phyloP scores from a whole-genome alignment of 2,888 invertebrate genomes.

The Bursaphelenchus okinawaensis region DNA sequence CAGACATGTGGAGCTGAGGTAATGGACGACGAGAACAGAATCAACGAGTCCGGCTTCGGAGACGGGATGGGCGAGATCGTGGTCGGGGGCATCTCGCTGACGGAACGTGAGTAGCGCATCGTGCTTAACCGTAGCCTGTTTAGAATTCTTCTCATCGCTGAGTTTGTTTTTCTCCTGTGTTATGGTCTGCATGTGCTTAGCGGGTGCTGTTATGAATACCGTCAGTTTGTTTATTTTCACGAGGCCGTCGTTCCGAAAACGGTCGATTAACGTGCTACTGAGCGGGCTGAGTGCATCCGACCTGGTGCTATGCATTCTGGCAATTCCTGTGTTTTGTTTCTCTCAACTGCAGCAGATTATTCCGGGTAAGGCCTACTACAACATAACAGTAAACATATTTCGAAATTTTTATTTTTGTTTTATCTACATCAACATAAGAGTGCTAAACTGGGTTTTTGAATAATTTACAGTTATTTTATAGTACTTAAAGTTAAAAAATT shows the following conservation, averaged over 20 bases:
- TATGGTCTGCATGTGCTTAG: slow-evolving; percentile 44
- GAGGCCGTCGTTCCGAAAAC: slow-evolving; percentile 41
- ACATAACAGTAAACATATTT: too few species aligned
- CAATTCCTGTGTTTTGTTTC: slow-evolving; percentile 50
- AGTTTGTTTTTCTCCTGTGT: slow-evolving; percentile 37
- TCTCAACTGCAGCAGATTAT: slow-evolving; percentile 35
- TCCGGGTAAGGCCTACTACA: slow-evolving; percentile 23
- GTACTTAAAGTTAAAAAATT: too few species aligned
- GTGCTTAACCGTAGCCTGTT: neutral
- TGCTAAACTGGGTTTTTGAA: too few species aligned
- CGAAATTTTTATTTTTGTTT: too few species aligned
- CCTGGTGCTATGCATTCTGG: slow-evolving; percentile 44
- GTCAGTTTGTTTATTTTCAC: slow-evolving; percentile 49
- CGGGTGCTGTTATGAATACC: slow-evolving; percentile 44
- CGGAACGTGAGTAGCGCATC: neutral
- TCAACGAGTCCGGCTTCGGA: neutral
- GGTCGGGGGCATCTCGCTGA: neutral
- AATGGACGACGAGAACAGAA: neutral
- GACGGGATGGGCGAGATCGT: neutral
- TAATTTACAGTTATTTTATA: too few species aligned
- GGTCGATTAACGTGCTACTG: slow-evolving; percentile 52
- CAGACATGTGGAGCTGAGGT: too few species aligned
- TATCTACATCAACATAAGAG: too few species aligned
- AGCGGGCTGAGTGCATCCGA: slow-evolving; percentile 47
- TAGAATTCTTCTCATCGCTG: slow-evolving; percentile 30